Evolutionary conservation across 2,797 vertebrate genomes (phyloP), one percentile per base, ranked within the genome.

Genomic region (Synanceia verrucosa): DNA sequence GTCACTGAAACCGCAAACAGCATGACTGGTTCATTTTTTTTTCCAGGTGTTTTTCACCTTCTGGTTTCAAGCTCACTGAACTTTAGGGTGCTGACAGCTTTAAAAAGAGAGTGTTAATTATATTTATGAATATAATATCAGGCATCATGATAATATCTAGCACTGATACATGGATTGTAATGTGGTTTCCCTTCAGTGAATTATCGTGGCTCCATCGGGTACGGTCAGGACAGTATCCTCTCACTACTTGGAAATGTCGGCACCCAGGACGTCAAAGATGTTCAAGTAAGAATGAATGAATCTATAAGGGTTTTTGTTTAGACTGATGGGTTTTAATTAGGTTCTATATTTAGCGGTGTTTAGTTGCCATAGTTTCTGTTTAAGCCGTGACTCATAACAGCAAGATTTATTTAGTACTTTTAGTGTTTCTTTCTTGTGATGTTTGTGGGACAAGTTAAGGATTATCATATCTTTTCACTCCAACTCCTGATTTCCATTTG

Each of bases 191-290:
- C 19, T 72, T 41, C 55, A 99, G 98, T 99, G 82, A 99, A 99
- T 88, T 99, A 99, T 82, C 95, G 98, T 0, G 98, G 98, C 39
- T 99, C 98, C 0, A 76, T 95, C 39, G 98, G 98, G 56, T 99
- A 95, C 0, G 98, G 98, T 62, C 98, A 99, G 90, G 96, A 99
- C 90, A 96, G 44, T 3, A 90, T 99, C 77, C 78, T 89, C 52
- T 99, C 97, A 6, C 89, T 99, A 72, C 95, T 90, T 0, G 98
- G 98, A 59, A 96, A 95, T 6, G 88, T 96, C 62, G 98, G 98
- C 73, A 88, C 86, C 2, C 98, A 99, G 87, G 98, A 99, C 0
- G 97, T 99, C 53, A 92, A 73, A 23, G 98, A 99, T 51, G 96
- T 99, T 61, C 98, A 99, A 91, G 98, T 99, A 91, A 39, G 68